Base-by-base conservation (phyloP, 2,888 invertebrate species). In the Eurytoma adleriae region DNA sequence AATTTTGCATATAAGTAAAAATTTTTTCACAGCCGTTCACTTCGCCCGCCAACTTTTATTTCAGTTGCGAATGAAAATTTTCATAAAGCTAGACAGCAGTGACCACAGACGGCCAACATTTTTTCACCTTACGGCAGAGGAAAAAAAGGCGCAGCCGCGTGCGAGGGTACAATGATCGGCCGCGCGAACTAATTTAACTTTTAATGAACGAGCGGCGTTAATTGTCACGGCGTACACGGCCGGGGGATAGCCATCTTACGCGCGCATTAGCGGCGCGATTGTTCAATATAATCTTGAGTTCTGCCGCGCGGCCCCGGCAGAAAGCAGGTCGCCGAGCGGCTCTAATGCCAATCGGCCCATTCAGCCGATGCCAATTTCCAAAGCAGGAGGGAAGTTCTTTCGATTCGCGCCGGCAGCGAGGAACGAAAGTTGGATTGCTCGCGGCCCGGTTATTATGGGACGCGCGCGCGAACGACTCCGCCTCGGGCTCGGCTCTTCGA, bases 361-460 rank as follows among this genome's bases (percentile, higher is more conserved):
- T 82, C 82, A 80, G 82, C 82, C 82, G 82, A 81, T 83, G 83
- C 79, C 84, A 81, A 83, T 84, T 84, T 81, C 76, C 78, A 82
- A 40, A 40, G 78, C 57, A 2, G 40, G 40, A 83, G 18, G 83
- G 81, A 83, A 82, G 83, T 83, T 84, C 84, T 84, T 83, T 83
- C 80, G 84, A 83, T 84, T 84, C 82, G 67, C 69, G 77, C 81
- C 82, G 79, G 78, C 81, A 80, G 78, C 82, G 79, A 82, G n/a
- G 40, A 18, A 40, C 40, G 30, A 40, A 18, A 16, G 4, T 10
- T 57, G 57, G 57, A 18, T 57, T 70, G 18, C 30, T 24, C 12
- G 16, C 14, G 67, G 20, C 52, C 18, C 12, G 40, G 40, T 40
- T 40, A 40, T 40, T 40, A 40, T 40, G 40, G 40, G 30, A 7